Evolutionary conservation across 2,888 invertebrate species (phyloP).

Genomic region (Macrophya alboannulata): DNA sequence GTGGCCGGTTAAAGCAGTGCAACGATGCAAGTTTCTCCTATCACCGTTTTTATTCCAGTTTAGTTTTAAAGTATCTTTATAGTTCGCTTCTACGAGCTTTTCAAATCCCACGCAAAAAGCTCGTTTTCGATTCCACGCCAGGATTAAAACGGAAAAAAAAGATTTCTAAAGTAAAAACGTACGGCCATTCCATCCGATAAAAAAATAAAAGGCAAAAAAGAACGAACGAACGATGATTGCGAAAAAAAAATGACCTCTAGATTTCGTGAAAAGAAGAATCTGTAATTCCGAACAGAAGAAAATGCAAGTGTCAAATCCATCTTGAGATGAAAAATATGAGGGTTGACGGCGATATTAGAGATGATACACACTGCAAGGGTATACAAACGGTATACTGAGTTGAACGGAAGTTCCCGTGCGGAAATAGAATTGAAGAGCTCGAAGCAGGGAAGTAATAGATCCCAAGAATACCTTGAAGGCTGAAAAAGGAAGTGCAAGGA

Average conservation of each 20-base stretch:
- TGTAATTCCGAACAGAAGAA: background rate
- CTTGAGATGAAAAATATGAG: constrained; percentile 36
- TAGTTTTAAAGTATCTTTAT: constrained; percentile 2
- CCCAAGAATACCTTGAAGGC: constrained; percentile 45
- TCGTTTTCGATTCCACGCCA: background rate
- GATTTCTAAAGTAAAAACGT: background rate
- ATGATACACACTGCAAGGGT: constrained; percentile 1
- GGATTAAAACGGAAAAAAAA: background rate
- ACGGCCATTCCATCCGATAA: background rate
- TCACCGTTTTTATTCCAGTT: background rate
- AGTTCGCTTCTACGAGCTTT: background rate
- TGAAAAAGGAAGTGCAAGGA: constrained; percentile 48
- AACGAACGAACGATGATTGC: background rate
- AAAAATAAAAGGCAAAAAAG: background rate
- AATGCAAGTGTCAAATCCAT: constrained; percentile 13
- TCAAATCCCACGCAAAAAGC: background rate
- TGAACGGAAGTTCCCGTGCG: constrained; percentile 40
- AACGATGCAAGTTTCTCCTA: background rate
- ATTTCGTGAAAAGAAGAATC: background rate
- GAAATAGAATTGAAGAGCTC: constrained; percentile 42
- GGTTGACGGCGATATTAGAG: constrained; percentile 24
- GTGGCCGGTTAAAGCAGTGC: background rate
- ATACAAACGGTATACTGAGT: background rate
- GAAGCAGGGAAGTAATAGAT: constrained; percentile 42
- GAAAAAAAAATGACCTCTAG: background rate